phyloP scores from a whole-genome alignment of 1,140 invertebrate species.

The Zaprionus capensis region DNA sequence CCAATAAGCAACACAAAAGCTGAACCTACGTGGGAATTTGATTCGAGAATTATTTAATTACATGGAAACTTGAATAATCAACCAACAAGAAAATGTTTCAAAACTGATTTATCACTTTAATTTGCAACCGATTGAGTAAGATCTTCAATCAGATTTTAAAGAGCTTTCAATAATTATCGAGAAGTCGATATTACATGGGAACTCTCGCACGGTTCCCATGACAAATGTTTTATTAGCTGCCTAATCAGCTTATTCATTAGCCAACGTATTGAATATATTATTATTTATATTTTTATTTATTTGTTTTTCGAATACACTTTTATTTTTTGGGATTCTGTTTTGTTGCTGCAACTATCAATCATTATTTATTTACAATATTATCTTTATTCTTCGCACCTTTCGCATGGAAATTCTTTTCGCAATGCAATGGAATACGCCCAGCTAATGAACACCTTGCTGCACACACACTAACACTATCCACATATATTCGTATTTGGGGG shows the following conservation, averaged over 20 bases:
- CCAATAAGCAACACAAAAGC: not conserved
- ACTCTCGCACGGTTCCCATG: not conserved
- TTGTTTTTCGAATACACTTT: not conserved
- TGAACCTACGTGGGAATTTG: not conserved
- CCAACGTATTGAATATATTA: slow-evolving; percentile 7
- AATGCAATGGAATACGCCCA: slow-evolving; percentile 32
- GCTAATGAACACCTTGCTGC: slow-evolving; percentile 49
- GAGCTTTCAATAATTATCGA: slow-evolving; percentile 3
- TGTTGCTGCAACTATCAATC: slow-evolving; percentile 39
- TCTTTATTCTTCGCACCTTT: slow-evolving; percentile 29
- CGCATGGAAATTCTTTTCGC: slow-evolving; percentile 11
- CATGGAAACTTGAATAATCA: slow-evolving; percentile 17
- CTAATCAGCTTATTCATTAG: slow-evolving; percentile 20
- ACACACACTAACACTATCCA: slow-evolving; percentile 17
- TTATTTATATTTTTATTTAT: slow-evolving; percentile 17
- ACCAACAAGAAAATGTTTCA: not conserved
- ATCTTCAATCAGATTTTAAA: not conserved
- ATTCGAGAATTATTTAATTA: slow-evolving; percentile 7
- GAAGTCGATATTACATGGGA: slow-evolving; percentile 4
- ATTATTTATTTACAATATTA: not conserved
- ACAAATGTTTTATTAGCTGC: slow-evolving; percentile 27
- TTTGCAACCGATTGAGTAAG: not conserved
- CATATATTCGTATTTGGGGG: slow-evolving; percentile 65
- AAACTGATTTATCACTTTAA: slow-evolving; percentile 2
- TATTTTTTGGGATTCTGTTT: not conserved